Base-by-base conservation (phyloP, 2,888 invertebrate species). In the Aphidoletes aphidimyza region DNA sequence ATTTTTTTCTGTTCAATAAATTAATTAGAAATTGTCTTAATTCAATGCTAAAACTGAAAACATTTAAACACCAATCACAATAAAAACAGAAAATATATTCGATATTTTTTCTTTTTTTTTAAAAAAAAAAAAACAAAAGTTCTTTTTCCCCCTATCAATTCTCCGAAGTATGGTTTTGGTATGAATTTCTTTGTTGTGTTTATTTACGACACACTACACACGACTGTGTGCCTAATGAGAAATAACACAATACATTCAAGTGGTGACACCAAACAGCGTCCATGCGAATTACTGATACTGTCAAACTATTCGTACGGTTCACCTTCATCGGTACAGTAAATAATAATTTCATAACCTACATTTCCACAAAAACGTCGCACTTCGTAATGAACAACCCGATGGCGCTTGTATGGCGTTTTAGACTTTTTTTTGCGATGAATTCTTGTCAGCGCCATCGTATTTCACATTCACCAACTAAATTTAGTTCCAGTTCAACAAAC, bases 151-250 rank as follows among this genome's bases (percentile, higher is more conserved):
- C n/a, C 37, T 36, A 81, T 81, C 37, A 37, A 81, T 22, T 37
- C n/a, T 37, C 81, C 34, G 30, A 34, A 69, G 69, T 34, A 69
- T 81, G 81, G 81, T 81, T 37, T n/a, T 81, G 81, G 81, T 81
- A 81, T 14, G 81, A 37, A 81, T 37, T 37, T 37, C 81, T 81
- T 81, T 81, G 81, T 81, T 81, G 81, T 81, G 81, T 81, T 81
- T 81, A 81, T 81, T 81, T 81, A 81, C 81, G 37, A 81, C 22
- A n/a, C n/a, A 37, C 81, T 81, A 36, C 37, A 81, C 81, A 81
- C 81, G 36, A 81, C 22, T 37, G 17, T 69, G 37, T 36, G 81
- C n/a, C n/a, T 47, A 36, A 78, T 1, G 81, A 22, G 37, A 81
- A 81, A 81, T 37, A 37, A 81, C 17, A 81, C 22, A 37, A 37